These are phyloP conservation scores for Drosophila yooni DNA, from an alignment of 2,888 invertebrate genomes.

Conservation along the genomic window DNA sequence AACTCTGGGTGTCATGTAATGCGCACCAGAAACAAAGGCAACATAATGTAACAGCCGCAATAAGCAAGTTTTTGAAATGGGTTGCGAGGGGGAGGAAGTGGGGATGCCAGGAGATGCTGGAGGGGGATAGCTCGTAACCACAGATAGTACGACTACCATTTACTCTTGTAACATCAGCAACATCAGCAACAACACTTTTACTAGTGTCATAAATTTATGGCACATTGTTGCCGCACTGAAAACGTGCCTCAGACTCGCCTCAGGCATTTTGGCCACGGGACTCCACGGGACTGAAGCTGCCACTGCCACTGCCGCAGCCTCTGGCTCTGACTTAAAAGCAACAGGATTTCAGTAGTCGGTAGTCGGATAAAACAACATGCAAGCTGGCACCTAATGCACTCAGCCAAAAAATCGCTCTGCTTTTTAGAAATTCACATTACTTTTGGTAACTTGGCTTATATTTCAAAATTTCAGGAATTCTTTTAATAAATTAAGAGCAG, in stretches of 20 bases:
- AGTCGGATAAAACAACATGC: constrained; percentile 62
- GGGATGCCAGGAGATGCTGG: not conserved
- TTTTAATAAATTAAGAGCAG: not conserved
- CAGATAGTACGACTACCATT: constrained; percentile 69
- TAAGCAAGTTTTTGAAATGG: constrained; percentile 16
- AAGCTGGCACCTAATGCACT: constrained; percentile 70
- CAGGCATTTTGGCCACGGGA: constrained; percentile 31
- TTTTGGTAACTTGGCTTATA: not conserved
- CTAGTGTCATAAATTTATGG: constrained; percentile 81
- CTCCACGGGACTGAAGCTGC: not conserved
- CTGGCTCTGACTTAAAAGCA: constrained; percentile 7
- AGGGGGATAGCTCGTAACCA: constrained; percentile 26
- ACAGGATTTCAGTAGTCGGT: constrained; percentile 59
- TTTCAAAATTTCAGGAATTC: not conserved
- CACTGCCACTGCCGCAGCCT: not conserved
- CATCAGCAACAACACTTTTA: constrained; percentile 66
- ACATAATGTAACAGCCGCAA: constrained; percentile 72
- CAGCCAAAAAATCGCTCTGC: not conserved
- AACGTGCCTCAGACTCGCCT: constrained; percentile 25
- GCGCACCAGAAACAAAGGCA: constrained; percentile 79
- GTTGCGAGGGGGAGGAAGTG: not conserved
- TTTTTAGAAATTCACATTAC: not conserved
- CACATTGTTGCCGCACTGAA: constrained; percentile 63
- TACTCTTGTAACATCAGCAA: constrained; percentile 45
- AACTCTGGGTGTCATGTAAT: constrained; percentile 75